Evolutionary conservation across 1,140 invertebrate genomes (phyloP).

Genomic region (Cydia splendana): DNA sequence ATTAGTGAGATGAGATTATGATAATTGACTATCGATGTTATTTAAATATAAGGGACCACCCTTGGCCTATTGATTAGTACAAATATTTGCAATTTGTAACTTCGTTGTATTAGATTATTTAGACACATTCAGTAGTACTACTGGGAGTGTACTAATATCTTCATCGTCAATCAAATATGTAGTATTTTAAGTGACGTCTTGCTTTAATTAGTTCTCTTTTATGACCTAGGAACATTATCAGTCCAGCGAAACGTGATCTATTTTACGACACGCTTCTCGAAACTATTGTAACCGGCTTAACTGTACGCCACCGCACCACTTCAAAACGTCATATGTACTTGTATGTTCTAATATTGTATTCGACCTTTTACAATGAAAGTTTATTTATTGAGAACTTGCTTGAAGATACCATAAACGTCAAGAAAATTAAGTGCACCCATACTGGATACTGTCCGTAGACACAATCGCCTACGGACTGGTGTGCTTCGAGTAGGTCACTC

Average conservation of each 20-base stretch:
- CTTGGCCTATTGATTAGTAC: neutral
- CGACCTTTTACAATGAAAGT: neutral
- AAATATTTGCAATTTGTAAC: neutral
- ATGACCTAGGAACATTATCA: conserved; percentile 27
- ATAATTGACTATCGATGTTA: neutral
- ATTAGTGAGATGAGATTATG: neutral
- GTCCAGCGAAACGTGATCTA: conserved; percentile 17
- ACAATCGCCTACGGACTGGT: conserved; percentile 28
- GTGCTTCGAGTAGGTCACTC: neutral
- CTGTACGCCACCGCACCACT: neutral
- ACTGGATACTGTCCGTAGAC: conserved; percentile 3
- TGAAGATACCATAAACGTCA: conserved; percentile 38
- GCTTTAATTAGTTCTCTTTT: conserved; percentile 11
- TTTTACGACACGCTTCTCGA: conserved; percentile 24
- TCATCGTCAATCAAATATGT: too few species aligned
- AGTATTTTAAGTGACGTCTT: neutral
- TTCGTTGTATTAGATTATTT: too few species aligned
- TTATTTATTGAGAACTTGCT: conserved; percentile 33
- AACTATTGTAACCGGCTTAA: conserved; percentile 29
- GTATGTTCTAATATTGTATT: neutral
- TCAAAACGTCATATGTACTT: neutral
- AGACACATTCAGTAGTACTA: too few species aligned
- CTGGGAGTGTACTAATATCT: too few species aligned
- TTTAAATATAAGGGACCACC: neutral
- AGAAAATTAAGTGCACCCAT: conserved; percentile 33